phyloP scores from a whole-genome alignment of 2,797 vertebrate genomes.

The Cyclopterus lumpus region DNA sequence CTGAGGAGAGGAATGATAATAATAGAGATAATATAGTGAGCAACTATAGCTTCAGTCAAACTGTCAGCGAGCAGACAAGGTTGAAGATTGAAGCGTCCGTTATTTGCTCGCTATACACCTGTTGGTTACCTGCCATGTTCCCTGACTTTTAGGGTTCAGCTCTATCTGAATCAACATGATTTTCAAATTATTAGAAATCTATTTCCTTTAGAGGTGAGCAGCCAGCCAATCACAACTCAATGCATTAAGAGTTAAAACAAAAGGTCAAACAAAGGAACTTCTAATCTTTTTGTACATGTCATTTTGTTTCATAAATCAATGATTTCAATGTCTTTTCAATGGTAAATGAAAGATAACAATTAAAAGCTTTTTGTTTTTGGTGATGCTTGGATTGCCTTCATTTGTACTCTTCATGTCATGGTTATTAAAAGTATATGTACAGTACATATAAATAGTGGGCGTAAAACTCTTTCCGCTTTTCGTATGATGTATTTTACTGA shows the following conservation, averaged over 20 bases:
- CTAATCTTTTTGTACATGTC: background rate
- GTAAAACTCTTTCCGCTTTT: background rate
- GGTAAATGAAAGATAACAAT: background rate
- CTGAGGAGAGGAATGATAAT: constrained; percentile 66
- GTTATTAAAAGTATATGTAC: background rate
- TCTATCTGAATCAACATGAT: background rate
- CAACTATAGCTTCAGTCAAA: constrained; percentile 29
- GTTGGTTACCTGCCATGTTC: background rate
- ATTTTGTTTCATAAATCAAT: background rate
- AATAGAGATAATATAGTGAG: constrained; percentile 45
- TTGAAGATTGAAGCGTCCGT: constrained; percentile 18
- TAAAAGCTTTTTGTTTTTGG: background rate
- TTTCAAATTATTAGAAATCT: background rate
- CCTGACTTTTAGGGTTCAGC: background rate
- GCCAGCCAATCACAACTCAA: background rate
- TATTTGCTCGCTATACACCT: constrained; percentile 2
- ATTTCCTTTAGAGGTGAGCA: background rate
- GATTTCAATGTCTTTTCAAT: background rate
- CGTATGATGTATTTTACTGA: background rate
- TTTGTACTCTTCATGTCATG: background rate
- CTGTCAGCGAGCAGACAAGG: constrained; percentile 22
- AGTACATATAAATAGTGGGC: background rate
- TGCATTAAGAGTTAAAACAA: background rate
- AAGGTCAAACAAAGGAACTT: background rate
- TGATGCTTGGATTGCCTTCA: background rate